phyloP scores from a whole-genome alignment of 1,140 invertebrate genomes.

The Sweltsa coloradensis region DNA sequence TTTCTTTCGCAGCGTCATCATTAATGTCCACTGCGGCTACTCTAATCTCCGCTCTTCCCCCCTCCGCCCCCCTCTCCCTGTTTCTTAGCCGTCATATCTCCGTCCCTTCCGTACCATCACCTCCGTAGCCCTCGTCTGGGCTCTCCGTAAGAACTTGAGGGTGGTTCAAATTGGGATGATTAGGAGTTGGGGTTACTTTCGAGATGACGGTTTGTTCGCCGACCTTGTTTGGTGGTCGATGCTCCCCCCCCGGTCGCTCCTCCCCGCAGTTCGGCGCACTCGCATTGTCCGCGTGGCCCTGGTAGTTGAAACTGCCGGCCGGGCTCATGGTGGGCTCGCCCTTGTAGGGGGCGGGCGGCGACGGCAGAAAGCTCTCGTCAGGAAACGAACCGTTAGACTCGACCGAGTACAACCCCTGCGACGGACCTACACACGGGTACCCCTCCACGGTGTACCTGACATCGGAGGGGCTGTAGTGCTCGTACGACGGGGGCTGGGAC shows the following conservation, averaged over 20 bases:
- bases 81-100: too few species aligned
- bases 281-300: too few species aligned
- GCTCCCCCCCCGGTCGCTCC: too few species aligned
- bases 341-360: slow-evolving; percentile 39
- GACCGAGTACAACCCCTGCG: slow-evolving; percentile 22
- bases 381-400: slow-evolving; percentile 32
- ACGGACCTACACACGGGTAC: slow-evolving; percentile 42
- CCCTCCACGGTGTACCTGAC: slow-evolving; percentile 66
- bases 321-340: slow-evolving; percentile 6
- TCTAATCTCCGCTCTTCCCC: too few species aligned
- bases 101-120: slow-evolving; percentile 46
- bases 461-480: slow-evolving; percentile 40
- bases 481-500: slow-evolving; percentile 31
- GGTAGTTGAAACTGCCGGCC: slow-evolving; percentile 22
- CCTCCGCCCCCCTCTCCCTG: too few species aligned
- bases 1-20: slow-evolving; percentile 2
- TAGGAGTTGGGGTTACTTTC: slow-evolving; percentile 33
- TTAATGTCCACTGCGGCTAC: too few species aligned
- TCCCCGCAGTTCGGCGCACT: too few species aligned
- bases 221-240: too few species aligned
- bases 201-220: too few species aligned
- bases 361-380: slow-evolving; percentile 48
- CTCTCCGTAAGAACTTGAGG: slow-evolving; percentile 54
- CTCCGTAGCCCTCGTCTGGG: slow-evolving; percentile 77
- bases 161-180: neutral